phyloP scores from a whole-genome alignment of 2,797 vertebrate genomes.

The Crocodylus rhombifer region DNA sequence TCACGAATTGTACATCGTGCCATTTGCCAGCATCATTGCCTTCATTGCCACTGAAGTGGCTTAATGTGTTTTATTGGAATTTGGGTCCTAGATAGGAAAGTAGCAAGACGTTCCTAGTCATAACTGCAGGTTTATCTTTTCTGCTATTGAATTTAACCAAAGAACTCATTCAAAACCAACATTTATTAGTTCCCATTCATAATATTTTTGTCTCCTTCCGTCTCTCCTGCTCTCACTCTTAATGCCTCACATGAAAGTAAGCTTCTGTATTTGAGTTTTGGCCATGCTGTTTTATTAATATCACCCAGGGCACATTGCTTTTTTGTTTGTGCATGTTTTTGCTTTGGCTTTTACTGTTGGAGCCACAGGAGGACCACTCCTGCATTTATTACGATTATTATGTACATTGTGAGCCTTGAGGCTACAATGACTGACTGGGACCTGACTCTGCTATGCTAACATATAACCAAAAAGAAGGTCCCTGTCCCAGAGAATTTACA shows the following conservation, averaged over 20 bases:
- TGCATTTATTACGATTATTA: neutral
- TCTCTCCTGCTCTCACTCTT: neutral
- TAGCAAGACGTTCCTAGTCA: neutral
- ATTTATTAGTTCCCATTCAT: constrained; percentile 1
- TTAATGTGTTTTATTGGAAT: neutral
- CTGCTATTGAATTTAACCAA: neutral
- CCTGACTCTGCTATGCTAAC: neutral
- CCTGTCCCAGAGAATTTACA: neutral
- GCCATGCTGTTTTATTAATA: neutral
- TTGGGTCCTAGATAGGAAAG: neutral
- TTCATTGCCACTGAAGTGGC: neutral
- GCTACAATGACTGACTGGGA: neutral
- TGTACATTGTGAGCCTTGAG: neutral
- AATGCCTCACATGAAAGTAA: neutral
- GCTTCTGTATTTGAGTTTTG: neutral
- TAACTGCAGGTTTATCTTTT: neutral
- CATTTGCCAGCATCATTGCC: neutral
- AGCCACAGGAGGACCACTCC: neutral
- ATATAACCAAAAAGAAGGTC: neutral
- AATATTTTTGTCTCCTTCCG: neutral
- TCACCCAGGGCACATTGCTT: neutral
- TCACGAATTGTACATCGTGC: neutral
- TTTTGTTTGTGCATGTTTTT: neutral
- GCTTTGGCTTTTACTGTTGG: neutral
- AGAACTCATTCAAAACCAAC: neutral